These are phyloP conservation scores for Zapornia atra DNA, from an alignment of 2,113 vertebrate genomes.

Conservation along the genomic window DNA sequence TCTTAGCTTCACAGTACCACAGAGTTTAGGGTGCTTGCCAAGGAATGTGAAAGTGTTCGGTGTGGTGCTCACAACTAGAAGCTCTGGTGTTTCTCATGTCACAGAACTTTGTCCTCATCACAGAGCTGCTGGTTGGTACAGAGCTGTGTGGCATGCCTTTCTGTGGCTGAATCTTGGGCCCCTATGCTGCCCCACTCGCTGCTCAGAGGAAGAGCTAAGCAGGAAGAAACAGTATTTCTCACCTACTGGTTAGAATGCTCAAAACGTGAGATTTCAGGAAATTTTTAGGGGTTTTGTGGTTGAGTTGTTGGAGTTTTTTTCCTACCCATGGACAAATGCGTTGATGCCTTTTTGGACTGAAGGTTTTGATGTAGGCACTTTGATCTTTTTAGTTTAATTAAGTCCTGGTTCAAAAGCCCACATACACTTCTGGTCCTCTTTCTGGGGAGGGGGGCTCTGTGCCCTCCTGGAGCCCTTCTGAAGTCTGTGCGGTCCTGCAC, in stretches of 20 bases:
- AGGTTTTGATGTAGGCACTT: neutral
- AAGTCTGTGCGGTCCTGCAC: neutral
- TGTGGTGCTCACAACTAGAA: neutral
- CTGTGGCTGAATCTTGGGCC: neutral
- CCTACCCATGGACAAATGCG: neutral
- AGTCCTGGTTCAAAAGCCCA: neutral
- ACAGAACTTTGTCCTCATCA: neutral
- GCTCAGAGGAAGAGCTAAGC: neutral
- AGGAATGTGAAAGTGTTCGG: neutral
- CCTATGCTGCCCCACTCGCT: neutral
- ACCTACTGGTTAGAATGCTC: neutral
- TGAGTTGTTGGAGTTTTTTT: too few relatives aligned
- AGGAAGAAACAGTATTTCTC: neutral
- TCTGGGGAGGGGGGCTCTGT: neutral
- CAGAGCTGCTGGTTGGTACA: accelerated
- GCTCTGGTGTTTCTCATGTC: neutral
- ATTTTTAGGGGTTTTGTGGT: neutral
- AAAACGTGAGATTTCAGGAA: neutral
- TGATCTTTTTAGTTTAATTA: neutral
- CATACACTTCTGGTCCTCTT: neutral
- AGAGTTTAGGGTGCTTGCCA: neutral
- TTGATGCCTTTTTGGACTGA: neutral
- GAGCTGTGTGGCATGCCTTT: neutral
- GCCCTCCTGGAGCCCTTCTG: neutral
- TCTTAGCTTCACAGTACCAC: neutral